These are phyloP conservation scores for Diploptera punctata DNA, from an alignment of 2,888 invertebrate species.

Conservation along the genomic window DNA sequence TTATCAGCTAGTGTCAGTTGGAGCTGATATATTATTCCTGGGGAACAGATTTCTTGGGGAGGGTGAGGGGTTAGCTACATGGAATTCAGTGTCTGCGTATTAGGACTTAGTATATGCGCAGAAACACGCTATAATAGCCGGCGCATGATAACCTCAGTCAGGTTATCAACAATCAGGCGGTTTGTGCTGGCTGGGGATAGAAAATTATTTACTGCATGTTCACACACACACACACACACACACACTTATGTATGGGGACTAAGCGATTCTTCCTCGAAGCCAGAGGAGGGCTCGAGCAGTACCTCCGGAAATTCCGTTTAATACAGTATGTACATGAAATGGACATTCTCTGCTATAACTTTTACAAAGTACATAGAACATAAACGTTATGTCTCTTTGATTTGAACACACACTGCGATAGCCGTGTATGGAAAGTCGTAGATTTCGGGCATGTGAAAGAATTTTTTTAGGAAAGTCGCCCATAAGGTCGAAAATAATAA, in stretches of 20 bases:
- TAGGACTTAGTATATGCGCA: no score
- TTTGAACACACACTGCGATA: no score
- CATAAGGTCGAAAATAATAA: no score
- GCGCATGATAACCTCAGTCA: conserved; percentile 34
- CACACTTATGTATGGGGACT: neutral
- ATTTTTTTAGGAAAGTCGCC: no score
- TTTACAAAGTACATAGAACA: no score
- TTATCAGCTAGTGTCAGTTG: conserved; percentile 34
- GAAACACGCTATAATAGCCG: conserved; percentile 33
- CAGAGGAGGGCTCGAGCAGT: neutral
- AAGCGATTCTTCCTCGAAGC: neutral
- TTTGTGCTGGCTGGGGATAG: neutral
- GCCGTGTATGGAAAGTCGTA: no score
- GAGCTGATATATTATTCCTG: conserved; percentile 36
- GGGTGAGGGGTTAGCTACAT: no score
- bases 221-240: neutral
- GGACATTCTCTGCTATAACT: neutral
- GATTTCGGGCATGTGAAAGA: no score
- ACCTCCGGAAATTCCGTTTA: neutral
- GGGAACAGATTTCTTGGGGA: no score
- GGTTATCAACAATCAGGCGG: conserved; percentile 32
- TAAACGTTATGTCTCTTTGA: no score
- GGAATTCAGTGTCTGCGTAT: no score
- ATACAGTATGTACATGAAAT: neutral
- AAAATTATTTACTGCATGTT: conserved; percentile 5